Percentiles rank a stretch among this genome's conserved stretches.
These are phyloP conservation scores for Perca fluviatilis DNA, from an alignment of 2,113 vertebrate species.

Conservation along the genomic window DNA sequence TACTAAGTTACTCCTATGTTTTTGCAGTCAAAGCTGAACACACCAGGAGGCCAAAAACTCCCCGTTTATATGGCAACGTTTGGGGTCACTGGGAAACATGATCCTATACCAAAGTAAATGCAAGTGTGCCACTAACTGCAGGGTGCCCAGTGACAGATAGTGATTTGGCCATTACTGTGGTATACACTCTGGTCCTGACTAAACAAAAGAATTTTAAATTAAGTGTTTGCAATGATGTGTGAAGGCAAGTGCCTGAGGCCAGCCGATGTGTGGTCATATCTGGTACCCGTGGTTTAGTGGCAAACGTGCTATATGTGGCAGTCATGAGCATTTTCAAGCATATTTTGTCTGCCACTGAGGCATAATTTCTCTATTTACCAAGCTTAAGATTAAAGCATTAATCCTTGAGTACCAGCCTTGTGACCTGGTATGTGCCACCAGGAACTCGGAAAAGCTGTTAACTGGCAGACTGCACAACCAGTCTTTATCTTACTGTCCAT, in stretches of 20 bases:
- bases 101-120: constrained; percentile 52
- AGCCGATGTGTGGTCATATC: constrained; percentile 43
- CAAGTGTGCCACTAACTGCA: constrained; percentile 72
- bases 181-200: constrained; percentile 53
- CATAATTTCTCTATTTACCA: neutral
- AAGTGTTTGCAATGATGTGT: constrained; percentile 61
- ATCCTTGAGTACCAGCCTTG: neutral
- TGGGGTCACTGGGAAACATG: constrained; percentile 58
- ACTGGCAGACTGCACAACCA: neutral
- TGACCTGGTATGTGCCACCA: constrained; percentile 7
- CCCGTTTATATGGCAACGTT: constrained; percentile 31
- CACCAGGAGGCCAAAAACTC: constrained; percentile 3
- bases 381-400: neutral
- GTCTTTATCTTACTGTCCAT: neutral
- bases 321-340: constrained; percentile 17
- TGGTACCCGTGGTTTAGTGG: constrained; percentile 25
- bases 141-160: constrained; percentile 60
- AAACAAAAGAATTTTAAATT: constrained; percentile 60
- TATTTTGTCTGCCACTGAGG: constrained; percentile 15
- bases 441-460: constrained; percentile 13
- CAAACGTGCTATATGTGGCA: neutral
- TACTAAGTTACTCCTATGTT: too few relatives aligned
- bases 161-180: constrained; percentile 68
- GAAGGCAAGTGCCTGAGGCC: constrained; percentile 17
- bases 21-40: constrained; percentile 29